Conservation (phyloP, 2,113 vertebrate genomes). For the Tringa solitaria region DNA sequence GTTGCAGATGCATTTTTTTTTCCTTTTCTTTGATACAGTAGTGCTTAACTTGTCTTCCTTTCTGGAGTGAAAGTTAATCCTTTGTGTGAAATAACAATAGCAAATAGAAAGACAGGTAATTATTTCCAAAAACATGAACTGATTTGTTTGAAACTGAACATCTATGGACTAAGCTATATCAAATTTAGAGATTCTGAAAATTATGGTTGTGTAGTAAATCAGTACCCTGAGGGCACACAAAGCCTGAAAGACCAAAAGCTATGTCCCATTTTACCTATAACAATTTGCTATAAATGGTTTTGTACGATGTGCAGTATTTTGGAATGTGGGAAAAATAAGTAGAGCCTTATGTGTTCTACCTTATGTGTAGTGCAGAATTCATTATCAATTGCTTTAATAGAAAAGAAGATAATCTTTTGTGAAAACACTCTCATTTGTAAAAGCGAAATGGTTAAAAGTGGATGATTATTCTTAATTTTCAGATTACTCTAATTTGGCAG, state of each 20-base stretch:
- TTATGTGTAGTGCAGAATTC: neutral
- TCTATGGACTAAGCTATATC: neutral
- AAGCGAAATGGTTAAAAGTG: conserved; percentile 31
- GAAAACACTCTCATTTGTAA: neutral
- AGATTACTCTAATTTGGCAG: neutral
- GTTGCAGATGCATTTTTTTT: neutral
- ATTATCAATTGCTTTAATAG: neutral
- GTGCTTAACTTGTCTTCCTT: conserved; percentile 38
- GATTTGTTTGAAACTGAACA: conserved; percentile 10
- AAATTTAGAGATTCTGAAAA: conserved; percentile 26
- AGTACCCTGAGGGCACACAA: neutral
- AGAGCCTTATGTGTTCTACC: neutral
- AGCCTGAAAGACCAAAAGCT: neutral
- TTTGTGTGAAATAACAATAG: conserved; percentile 52
- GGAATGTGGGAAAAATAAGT: conserved; percentile 4
- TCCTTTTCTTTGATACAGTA: conserved; percentile 20
- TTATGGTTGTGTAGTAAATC: neutral
- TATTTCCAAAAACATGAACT: conserved; percentile 29
- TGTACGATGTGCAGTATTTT: neutral
- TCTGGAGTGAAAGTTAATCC: conserved; percentile 39
- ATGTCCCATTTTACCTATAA: neutral
- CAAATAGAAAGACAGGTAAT: conserved; percentile 57
- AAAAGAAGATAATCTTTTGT: conserved; percentile 6
- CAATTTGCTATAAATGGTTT: neutral
- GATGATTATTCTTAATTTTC: conserved; percentile 43